Conservation (phyloP, 2,113 vertebrate genomes). For the Crypturellus undulatus region DNA sequence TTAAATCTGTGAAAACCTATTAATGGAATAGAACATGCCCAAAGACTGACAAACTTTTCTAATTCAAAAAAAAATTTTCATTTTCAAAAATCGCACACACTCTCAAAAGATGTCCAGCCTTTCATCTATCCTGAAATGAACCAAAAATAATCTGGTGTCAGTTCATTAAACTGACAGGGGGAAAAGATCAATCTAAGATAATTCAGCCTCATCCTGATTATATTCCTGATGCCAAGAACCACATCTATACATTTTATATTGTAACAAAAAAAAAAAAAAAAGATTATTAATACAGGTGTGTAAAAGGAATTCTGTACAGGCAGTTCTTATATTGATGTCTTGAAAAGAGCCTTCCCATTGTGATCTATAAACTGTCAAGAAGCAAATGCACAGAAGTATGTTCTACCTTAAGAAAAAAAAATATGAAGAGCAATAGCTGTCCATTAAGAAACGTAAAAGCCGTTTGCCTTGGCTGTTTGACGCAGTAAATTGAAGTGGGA, state of each 20-base stretch:
- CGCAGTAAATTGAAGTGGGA: conserved; percentile 45
- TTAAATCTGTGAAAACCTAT: conserved; percentile 42
- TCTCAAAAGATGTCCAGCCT: not conserved
- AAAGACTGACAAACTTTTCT: not conserved
- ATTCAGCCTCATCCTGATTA: not conserved
- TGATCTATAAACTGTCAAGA: conserved; percentile 76
- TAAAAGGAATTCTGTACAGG: conserved; percentile 27
- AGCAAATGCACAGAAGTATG: conserved; percentile 68
- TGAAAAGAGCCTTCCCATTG: conserved; percentile 47
- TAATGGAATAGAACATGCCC: conserved; percentile 17
- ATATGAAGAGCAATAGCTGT: conserved; percentile 59
- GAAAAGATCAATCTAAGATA: conserved; percentile 40
- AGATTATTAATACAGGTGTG: not conserved
- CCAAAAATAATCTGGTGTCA: not conserved
- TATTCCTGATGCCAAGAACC: conserved; percentile 21
- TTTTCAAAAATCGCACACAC: not conserved
- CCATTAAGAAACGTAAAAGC: conserved; percentile 59
- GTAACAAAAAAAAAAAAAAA: not conserved
- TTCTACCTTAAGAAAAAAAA: conserved; percentile 58
- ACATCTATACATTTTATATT: not conserved
- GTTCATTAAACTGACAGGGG: not conserved
- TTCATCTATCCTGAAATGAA: conserved; percentile 34
- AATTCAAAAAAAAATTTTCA: conserved; percentile 38
- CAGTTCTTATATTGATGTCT: conserved; percentile 64
- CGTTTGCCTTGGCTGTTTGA: conserved; percentile 3